Evolutionary conservation across 2,888 invertebrate genomes (phyloP).

Genomic region (Athalia circularis): DNA sequence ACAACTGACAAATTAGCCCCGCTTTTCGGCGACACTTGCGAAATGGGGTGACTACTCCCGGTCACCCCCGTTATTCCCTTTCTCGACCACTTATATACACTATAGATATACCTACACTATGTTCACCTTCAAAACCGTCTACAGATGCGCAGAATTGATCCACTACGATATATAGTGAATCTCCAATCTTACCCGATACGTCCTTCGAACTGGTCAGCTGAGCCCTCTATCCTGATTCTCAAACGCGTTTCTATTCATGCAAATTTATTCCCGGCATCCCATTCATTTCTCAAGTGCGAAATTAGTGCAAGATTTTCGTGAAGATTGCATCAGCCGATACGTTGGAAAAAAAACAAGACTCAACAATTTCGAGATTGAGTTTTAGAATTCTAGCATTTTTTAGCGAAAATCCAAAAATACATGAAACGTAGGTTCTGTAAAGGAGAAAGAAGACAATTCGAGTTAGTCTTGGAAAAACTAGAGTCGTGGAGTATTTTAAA

Average conservation of each 20-base stretch:
- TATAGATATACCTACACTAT: no score
- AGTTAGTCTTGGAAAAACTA: no score
- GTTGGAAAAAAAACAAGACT: no score
- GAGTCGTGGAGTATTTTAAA: no score
- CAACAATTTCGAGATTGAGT: no score
- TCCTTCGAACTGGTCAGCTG: slow-evolving; percentile 50
- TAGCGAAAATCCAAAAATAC: no score
- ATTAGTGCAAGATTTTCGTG: no score
- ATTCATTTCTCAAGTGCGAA: no score
- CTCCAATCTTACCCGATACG: slow-evolving; percentile 45
- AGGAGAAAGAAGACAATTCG: no score
- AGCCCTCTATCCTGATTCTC: slow-evolving; percentile 47
- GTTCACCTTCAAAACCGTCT: slow-evolving; percentile 18
- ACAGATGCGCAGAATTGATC: slow-evolving; percentile 8
- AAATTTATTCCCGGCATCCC: neutral
- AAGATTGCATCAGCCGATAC: no score
- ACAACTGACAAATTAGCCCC: slow-evolving; percentile 74
- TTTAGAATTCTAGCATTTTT: no score
- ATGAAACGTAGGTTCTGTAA: no score
- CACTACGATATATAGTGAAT: neutral
- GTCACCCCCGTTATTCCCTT: slow-evolving; percentile 56
- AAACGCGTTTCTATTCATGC: neutral
- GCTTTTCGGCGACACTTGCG: slow-evolving; percentile 74
- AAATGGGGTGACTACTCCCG: slow-evolving; percentile 70
- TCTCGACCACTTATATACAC: neutral